Evolutionary conservation across 2,888 invertebrate genomes (phyloP).

Genomic region (Andricus curvator): DNA sequence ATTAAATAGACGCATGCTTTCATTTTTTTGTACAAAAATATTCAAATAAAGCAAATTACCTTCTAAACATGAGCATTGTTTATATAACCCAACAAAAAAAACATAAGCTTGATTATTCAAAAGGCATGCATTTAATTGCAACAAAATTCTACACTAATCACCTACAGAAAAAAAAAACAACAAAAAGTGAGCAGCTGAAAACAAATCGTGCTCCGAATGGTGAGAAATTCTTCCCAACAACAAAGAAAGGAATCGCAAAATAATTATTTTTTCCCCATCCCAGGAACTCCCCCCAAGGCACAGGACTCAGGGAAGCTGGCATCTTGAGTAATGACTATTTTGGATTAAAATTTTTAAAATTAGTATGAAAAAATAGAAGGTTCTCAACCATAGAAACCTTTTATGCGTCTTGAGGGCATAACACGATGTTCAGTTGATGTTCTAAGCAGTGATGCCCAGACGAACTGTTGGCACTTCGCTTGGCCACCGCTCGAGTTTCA

Average conservation of each 20-base stretch:
- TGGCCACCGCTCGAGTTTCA: constrained; percentile 32
- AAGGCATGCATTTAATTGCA: background rate
- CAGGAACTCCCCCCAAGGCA: background rate
- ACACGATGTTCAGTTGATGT: constrained; percentile 29
- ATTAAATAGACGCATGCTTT: too few relatives aligned
- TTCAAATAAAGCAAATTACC: background rate
- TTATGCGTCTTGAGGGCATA: constrained; percentile 12
- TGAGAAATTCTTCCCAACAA: background rate
- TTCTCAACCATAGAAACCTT: constrained; percentile 65
- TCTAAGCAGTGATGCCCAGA: constrained; percentile 67
- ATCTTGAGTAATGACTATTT: background rate
- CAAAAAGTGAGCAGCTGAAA: background rate
- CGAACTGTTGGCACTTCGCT: constrained; percentile 50
- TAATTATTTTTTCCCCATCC: background rate
- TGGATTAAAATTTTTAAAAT: constrained; percentile 41
- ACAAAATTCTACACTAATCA: background rate
- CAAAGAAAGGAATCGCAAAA: background rate
- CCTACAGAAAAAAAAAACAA: background rate
- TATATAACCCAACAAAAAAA: background rate
- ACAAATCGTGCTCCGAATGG: background rate
- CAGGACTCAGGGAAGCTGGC: background rate
- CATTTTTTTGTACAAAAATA: too few relatives aligned
- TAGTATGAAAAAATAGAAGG: constrained; percentile 61
- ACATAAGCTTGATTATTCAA: background rate
- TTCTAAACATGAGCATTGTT: background rate